A percentile compares a stretch with the other conserved stretches of the same genome.
Evolutionary conservation across 2,797 vertebrate species (phyloP).

Genomic region (Periophthalmus magnuspinnatus): DNA sequence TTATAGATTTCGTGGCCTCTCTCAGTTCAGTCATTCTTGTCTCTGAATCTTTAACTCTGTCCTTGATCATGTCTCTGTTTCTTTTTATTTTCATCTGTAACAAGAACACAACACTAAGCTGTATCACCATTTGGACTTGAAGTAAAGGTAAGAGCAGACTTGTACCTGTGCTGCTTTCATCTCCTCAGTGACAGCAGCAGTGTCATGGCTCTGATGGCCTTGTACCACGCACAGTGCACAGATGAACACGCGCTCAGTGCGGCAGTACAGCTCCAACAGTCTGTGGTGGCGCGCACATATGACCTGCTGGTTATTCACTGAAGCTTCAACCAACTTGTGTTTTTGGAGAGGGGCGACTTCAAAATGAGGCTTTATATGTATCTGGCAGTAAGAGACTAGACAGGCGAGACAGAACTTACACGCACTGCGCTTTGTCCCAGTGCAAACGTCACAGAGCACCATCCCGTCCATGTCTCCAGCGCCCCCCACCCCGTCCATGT

Average conservation of each 20-base stretch:
- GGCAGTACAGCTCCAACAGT: constrained; percentile 55
- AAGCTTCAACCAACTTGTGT: constrained; percentile 47
- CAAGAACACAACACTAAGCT: constrained; percentile 1
- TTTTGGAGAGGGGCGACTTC: constrained; percentile 31
- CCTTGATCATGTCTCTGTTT: constrained; percentile 13
- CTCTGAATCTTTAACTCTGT: constrained; percentile 16
- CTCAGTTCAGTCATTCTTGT: constrained; percentile 22
- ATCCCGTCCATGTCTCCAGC: no score
- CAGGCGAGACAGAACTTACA: constrained; percentile 50
- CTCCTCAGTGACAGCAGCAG: constrained; percentile 25
- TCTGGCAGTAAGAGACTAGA: constrained; percentile 45
- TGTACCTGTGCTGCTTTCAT: constrained; percentile 38
- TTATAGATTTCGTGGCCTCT: constrained; percentile 25
- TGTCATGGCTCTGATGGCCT: constrained; percentile 48
- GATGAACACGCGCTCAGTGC: constrained; percentile 40
- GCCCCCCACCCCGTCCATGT: no score
- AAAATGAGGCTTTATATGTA: constrained; percentile 47
- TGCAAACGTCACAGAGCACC: constrained; percentile 53
- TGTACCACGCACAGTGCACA: constrained; percentile 48
- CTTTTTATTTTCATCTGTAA: constrained; percentile 33
- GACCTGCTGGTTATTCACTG: constrained; percentile 8
- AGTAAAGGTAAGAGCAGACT: not conserved
- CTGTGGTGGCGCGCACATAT: constrained; percentile 49
- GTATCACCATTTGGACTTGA: not conserved
- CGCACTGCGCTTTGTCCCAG: constrained; percentile 29